phyloP scores from a whole-genome alignment of 64 coral and sea anemone species.

The Orbicella faveolata region DNA sequence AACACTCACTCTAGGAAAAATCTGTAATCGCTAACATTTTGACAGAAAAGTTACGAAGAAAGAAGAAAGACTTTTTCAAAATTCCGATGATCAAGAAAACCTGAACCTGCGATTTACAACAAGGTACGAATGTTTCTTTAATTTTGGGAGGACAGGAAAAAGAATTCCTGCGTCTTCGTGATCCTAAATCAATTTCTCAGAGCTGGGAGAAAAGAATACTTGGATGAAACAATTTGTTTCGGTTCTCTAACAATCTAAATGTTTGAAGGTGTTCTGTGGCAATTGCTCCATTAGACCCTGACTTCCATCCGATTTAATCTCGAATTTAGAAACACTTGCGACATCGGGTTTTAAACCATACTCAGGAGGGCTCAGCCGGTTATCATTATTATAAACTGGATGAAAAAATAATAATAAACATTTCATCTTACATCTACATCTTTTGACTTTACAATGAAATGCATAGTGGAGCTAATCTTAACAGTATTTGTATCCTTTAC shows the following conservation, averaged over 20 bases:
- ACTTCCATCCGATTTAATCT: no score
- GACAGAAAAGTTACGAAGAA: neutral
- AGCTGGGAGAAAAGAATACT: no score
- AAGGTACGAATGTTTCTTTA: constrained; percentile 5
- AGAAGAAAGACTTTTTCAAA: neutral
- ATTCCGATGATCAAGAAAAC: neutral
- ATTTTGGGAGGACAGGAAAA: neutral
- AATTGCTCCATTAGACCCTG: no score
- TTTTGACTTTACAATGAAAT: no score
- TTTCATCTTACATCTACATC: neutral
- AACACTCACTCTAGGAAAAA: neutral
- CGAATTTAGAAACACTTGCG: neutral
- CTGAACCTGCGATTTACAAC: neutral
- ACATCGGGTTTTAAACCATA: neutral
- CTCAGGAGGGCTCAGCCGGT: neutral
- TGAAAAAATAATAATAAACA: neutral
- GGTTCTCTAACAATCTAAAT: no score
- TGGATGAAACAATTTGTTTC: no score
- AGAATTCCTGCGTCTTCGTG: neutral
- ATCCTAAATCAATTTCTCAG: neutral
- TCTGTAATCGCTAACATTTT: constrained; percentile 10
- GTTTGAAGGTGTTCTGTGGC: no score
- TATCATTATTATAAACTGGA: neutral
- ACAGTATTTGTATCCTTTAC: neutral
- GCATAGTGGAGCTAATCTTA: neutral